A percentile compares a stretch with the other conserved stretches of the same genome.
phyloP scores from a whole-genome alignment of 92 coral and sea anemone genomes.

The Micromussa lordhowensis region DNA sequence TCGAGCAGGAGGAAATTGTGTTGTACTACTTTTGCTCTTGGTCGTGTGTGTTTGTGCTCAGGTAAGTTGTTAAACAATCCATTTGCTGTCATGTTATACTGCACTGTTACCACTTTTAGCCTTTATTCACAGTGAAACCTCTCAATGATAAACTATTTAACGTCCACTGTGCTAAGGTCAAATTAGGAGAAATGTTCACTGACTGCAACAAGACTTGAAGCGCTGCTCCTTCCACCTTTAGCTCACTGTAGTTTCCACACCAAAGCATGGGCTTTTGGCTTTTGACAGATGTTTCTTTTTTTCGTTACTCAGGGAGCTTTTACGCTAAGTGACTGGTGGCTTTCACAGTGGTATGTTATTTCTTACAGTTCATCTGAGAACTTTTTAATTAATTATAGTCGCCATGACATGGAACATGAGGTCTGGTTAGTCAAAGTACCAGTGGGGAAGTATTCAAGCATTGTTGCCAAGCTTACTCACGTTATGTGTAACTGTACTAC shows the following conservation, averaged over 20 bases:
- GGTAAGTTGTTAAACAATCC: slow-evolving; percentile 41
- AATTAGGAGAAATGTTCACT: too few species aligned
- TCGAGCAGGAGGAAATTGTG: slow-evolving; percentile 78
- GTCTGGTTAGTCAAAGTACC: background rate
- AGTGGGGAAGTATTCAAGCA: too few species aligned
- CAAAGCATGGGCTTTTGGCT: background rate
- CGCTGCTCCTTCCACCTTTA: too few species aligned
- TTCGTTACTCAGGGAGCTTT: slow-evolving; percentile 60
- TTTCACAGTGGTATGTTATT: slow-evolving; percentile 75
- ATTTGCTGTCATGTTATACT: background rate
- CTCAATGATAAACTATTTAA: too few species aligned
- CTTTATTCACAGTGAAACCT: background rate
- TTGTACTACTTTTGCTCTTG: slow-evolving; percentile 44
- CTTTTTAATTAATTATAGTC: background rate
- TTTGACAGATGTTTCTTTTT: background rate
- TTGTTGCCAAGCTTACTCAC: too few species aligned
- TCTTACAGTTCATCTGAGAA: background rate
- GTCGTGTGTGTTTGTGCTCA: slow-evolving; percentile 71
- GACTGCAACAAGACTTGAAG: too few species aligned
- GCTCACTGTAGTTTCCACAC: too few species aligned
- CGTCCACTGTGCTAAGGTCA: too few species aligned
- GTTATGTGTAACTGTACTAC: too few species aligned
- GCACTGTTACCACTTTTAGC: background rate
- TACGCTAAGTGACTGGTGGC: slow-evolving; percentile 89
- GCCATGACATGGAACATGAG: background rate